phyloP scores from a whole-genome alignment of 2,888 invertebrate species.

The Aquatica leii region DNA sequence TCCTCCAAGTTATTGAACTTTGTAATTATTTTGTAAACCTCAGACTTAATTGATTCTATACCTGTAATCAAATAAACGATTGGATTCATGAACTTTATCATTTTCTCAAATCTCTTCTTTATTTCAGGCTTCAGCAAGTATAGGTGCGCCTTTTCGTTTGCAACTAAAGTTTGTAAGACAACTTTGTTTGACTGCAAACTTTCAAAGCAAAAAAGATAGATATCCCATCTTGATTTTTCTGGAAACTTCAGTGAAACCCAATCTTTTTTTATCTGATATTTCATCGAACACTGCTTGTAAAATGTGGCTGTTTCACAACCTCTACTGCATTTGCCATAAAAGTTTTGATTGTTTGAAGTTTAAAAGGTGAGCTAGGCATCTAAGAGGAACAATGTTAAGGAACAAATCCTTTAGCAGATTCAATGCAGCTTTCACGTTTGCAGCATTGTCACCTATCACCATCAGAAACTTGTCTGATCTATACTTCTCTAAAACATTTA shows the following conservation, averaged over 20 bases:
- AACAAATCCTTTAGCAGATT: neutral
- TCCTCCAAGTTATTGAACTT: neutral
- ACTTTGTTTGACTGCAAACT: constrained; percentile 5
- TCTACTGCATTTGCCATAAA: neutral
- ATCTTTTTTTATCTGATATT: neutral
- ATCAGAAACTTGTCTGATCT: neutral
- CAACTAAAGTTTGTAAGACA: constrained; percentile 2
- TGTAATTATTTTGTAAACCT: neutral
- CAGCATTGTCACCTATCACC: neutral
- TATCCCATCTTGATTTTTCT: neutral
- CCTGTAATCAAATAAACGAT: neutral
- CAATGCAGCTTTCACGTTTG: neutral
- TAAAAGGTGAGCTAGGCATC: constrained; percentile 3
- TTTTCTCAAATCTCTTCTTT: constrained; percentile 1
- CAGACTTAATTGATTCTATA: constrained; percentile 1
- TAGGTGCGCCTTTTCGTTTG: neutral
- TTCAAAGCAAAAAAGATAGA: neutral
- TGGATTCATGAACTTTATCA: neutral
- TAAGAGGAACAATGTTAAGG: neutral
- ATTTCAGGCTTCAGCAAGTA: too few relatives aligned
- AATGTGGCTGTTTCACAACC: neutral
- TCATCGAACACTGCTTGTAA: too few relatives aligned
- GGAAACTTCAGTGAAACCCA: too few relatives aligned
- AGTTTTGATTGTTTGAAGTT: constrained; percentile 3
- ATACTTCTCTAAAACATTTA: neutral